Evolutionary conservation across 2,113 vertebrate genomes (phyloP).

Genomic region (Cariama cristata): DNA sequence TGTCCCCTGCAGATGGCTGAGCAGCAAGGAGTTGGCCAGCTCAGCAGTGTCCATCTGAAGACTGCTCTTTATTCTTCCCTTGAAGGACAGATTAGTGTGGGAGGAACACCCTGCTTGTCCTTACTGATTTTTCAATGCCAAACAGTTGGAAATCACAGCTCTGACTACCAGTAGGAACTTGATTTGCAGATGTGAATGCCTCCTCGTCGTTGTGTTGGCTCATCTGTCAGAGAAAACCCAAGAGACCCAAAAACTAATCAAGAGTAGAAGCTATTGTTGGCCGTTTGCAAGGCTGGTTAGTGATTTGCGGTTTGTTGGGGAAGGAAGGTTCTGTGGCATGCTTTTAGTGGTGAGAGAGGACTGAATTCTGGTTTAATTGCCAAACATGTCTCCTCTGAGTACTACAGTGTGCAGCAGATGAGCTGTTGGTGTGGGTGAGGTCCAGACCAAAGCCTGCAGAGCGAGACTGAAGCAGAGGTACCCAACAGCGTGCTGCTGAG

Average conservation of each 20-base stretch:
- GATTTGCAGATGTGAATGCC: background rate
- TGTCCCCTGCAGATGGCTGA: background rate
- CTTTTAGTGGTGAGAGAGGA: background rate
- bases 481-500: background rate
- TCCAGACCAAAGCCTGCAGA: background rate
- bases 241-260: background rate
- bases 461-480: background rate
- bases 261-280: background rate
- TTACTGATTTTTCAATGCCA: background rate
- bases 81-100: background rate
- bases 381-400: background rate
- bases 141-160: background rate
- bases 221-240: background rate
- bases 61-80: background rate
- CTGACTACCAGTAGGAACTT: background rate
- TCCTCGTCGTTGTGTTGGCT: fast-evolving
- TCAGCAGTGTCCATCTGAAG: background rate
- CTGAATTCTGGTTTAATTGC: background rate
- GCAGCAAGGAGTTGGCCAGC: background rate
- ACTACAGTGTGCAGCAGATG: background rate
- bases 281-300: background rate
- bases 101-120: background rate
- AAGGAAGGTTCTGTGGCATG: background rate
- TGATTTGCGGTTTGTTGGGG: background rate
- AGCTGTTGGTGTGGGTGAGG: background rate